Evolutionary conservation across 2,888 invertebrate genomes (phyloP), one percentile per base, ranked within the genome.

Genomic region (Agriopis marginaria): DNA sequence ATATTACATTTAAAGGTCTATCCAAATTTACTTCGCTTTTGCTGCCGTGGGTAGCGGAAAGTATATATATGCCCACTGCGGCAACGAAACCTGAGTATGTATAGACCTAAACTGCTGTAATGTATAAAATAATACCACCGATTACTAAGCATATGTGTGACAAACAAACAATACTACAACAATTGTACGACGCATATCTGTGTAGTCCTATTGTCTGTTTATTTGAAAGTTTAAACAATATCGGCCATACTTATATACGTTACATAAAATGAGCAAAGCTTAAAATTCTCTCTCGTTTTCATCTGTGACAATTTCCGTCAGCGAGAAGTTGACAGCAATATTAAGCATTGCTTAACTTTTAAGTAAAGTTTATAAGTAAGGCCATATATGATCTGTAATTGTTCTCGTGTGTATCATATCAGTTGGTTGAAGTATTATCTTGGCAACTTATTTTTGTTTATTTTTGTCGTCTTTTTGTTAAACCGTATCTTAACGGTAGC

Each of bases 151-250:
- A 56, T 42, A 17, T 39, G 23, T 45, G 42, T 9, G 11, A 51
- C 50, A 63, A 47, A 53, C 32, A 45, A 47, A 40, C 39, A 53
- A n/a, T 42, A 10, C n/a, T 62, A 61, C 61, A 14, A 7, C 14
- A 55, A 58, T 51, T 51, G 62, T 50, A 32, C 51, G 50, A 67
- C 50, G 67, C 67, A 67, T 67, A 67, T 67, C 67, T 50, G 14
- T 56, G 42, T 67, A 67, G 62, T 62, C 62, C 62, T 62, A 56
- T 62, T 59, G 42, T 42, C 55, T 61, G 40, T 60, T 12, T 44
- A 44, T 67, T 50, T 66, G 56, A 53, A 53, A 2, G 6, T 53
- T 12, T 7, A 51, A 55, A 42, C 40, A 23, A 23, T 23, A 23
- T 1, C 17, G 17, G 17, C 17, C 17, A 1, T 23, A 2, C 17